phyloP scores from a whole-genome alignment of 1,140 invertebrate species.

The Brachionus koreanus region DNA sequence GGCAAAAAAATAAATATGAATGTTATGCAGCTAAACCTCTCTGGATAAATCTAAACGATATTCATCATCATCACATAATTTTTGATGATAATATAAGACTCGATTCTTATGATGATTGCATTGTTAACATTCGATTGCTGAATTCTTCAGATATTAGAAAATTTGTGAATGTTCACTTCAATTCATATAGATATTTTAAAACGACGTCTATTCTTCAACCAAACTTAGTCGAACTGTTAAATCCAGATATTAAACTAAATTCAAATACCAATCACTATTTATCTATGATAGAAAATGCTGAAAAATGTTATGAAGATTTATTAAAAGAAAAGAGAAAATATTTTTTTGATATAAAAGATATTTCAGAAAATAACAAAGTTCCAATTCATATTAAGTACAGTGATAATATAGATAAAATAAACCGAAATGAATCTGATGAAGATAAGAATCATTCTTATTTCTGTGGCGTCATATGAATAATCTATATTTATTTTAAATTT shows the following conservation, averaged over 20 bases:
- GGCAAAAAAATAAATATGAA: slow-evolving; percentile 37
- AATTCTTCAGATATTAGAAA: not conserved
- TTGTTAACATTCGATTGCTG: slow-evolving; percentile 4
- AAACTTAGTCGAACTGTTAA: not conserved
- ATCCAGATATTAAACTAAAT: not conserved
- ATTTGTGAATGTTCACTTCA: not conserved
- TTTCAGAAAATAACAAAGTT: no score
- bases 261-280: slow-evolving; percentile 20
- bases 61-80: slow-evolving; percentile 22
- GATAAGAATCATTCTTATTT: not conserved
- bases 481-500: not conserved
- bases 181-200: slow-evolving; percentile 17
- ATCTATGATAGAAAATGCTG: not conserved
- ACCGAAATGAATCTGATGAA: not conserved
- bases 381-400: not conserved
- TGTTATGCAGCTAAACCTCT: slow-evolving; percentile 39
- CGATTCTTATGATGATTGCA: slow-evolving; percentile 20
- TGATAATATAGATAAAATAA: not conserved
- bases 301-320: not conserved
- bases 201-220: not conserved
- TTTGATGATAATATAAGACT: slow-evolving; percentile 44
- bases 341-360: no score
- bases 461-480: not conserved
- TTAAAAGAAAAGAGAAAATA: not conserved
- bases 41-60: slow-evolving; percentile 37